Conservation (phyloP, 2,113 vertebrate species). For the Amphiprion ocellaris region DNA sequence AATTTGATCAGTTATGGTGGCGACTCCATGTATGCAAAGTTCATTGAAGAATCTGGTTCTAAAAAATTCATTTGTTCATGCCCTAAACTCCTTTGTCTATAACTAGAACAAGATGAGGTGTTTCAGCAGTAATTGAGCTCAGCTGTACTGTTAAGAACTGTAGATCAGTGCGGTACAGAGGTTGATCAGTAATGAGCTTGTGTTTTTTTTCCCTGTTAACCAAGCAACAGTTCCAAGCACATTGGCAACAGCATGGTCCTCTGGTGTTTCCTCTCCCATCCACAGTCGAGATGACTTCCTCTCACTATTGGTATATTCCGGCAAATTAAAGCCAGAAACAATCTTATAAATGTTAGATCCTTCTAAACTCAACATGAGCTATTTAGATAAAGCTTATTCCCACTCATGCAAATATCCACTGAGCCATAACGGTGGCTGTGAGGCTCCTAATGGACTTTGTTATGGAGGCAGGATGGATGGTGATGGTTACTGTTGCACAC, state of each 20-base stretch:
- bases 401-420: constrained; percentile 51
- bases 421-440: constrained; percentile 43
- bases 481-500: constrained; percentile 64
- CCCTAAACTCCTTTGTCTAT: no score
- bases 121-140: no score
- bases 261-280: background rate
- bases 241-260: background rate
- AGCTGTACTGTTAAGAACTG: no score
- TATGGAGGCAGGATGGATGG: constrained; percentile 68
- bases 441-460: constrained; percentile 65
- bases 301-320: constrained; percentile 26
- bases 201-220: background rate
- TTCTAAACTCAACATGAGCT: constrained; percentile 46
- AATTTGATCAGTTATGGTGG: no score
- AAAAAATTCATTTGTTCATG: no score
- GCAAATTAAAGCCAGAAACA: constrained; percentile 27
- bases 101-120: no score
- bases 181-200: no score
- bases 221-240: background rate
- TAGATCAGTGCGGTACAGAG: no score
- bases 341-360: constrained; percentile 40
- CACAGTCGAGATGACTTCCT: background rate
- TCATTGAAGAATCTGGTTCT: no score
- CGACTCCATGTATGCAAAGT: no score
- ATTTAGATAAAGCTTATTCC: constrained; percentile 58